Conservation (phyloP, 2,888 invertebrate species). For the Hyppa rectilinea region DNA sequence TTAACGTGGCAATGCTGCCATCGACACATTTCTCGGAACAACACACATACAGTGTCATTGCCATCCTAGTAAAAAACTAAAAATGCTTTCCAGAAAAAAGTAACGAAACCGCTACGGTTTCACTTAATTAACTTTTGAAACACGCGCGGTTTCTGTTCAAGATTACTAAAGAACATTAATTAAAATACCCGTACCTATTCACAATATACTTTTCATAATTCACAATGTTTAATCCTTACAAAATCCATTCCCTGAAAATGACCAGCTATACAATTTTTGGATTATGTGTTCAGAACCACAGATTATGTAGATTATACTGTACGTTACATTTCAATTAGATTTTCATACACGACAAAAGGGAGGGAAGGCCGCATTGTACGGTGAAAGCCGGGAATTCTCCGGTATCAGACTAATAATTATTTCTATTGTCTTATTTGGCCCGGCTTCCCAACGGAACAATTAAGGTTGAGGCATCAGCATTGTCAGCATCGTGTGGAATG, state of each 20-base stretch:
- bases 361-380: slow-evolving; percentile 73
- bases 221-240: slow-evolving; percentile 9
- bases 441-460: slow-evolving; percentile 61
- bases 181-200: slow-evolving; percentile 14
- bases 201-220: slow-evolving; percentile 14
- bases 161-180: slow-evolving; percentile 22
- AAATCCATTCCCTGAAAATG: slow-evolving; percentile 28
- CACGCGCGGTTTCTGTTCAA: slow-evolving; percentile 9
- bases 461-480: slow-evolving; percentile 61
- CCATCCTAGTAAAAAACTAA: background rate
- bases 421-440: slow-evolving; percentile 81
- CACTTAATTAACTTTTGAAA: slow-evolving; percentile 23
- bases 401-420: slow-evolving; percentile 80
- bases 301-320: slow-evolving; percentile 70
- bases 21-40: no score
- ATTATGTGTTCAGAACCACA: slow-evolving; percentile 51
- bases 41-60: background rate
- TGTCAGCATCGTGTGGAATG: slow-evolving; percentile 54
- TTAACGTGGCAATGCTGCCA: no score
- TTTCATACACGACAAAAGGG: slow-evolving; percentile 74
- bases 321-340: slow-evolving; percentile 77
- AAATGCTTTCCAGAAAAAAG: background rate
- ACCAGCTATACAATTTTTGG: slow-evolving; percentile 34
- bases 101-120: background rate
- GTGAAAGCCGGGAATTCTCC: slow-evolving; percentile 70